A percentile compares a stretch with the other conserved stretches of the same genome.
phyloP scores from a whole-genome alignment of 2,888 invertebrate genomes.

The Gerris lacustris region DNA sequence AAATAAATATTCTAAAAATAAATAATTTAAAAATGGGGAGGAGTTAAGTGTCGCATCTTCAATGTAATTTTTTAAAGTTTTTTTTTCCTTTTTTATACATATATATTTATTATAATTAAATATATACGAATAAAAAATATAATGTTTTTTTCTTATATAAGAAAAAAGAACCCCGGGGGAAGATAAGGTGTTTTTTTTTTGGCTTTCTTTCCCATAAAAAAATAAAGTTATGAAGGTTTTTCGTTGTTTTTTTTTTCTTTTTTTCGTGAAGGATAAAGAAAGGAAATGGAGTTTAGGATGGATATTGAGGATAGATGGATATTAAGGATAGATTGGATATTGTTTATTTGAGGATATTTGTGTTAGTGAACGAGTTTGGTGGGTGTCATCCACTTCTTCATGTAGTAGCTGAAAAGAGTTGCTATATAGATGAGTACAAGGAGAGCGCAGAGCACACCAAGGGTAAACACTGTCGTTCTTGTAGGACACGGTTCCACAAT shows the following conservation, averaged over 20 bases:
- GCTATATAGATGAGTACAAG: conserved; percentile 79
- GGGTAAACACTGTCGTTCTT: conserved; percentile 76
- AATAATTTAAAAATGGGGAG: conserved; percentile 7
- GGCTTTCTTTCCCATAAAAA: not conserved
- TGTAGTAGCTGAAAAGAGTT: conserved; percentile 83
- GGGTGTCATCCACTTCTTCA: conserved; percentile 81
- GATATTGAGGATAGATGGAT: no score
- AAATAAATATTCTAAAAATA: conserved; percentile 16
- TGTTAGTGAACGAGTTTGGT: conserved; percentile 60
- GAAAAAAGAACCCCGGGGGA: not conserved
- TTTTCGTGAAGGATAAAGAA: no score
- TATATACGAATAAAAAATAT: no score
- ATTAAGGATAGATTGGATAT: no score
- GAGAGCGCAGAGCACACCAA: conserved; percentile 82
- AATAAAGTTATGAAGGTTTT: not conserved
- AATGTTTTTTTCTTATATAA: conserved; percentile 6
- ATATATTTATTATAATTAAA: no score
- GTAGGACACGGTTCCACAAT: conserved; percentile 85
- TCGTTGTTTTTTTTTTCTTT: no score
- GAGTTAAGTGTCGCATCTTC: conserved; percentile 32
- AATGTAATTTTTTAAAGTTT: conserved; percentile 26
- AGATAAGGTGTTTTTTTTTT: conserved; percentile 1
- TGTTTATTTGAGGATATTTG: no score
- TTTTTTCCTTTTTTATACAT: not conserved
- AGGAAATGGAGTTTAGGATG: no score